Evolutionary conservation across 1,140 invertebrate genomes (phyloP), one percentile per base, ranked within the genome.

Genomic region (Odontomachus brunneus): DNA sequence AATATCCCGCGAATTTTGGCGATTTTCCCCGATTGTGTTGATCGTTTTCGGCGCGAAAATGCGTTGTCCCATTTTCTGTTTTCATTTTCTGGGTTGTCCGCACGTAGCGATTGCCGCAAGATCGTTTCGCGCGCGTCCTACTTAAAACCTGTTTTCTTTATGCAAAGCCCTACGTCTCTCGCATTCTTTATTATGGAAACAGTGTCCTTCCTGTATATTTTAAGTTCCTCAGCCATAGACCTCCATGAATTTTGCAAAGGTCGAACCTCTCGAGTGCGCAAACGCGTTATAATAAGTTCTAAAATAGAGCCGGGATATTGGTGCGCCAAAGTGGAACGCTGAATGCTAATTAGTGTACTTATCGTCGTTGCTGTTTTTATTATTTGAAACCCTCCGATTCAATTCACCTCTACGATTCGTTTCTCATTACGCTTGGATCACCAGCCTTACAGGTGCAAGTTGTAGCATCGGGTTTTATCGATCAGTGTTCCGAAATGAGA

Each of bases 211-310:
- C 22, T 80, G 38, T 57, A 59, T 80, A 59, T 80, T 59, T 71
- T 59, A 38, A 80, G 55, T 80, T 71, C 24, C 65, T n/a, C n/a
- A 55, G 33, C 44, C 19, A 44, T n/a, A 38, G 5, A 5, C 2
- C 9, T 44, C 14, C 22, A 80, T 80, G 75, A 80, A 80, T 80
- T 71, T 80, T 80, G 51, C 75, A 80, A 71, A 59, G 33, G 49
- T 26, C 38, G 33, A 57, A 44, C 69, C 63, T 53, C n/a, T 24
- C 7, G 7, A 55, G 69, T 57, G 51, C 14, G 9, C 14, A 19
- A 24, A n/a, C 19, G 19, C 66, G 26, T 12, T 14, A 14, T 24
- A 71, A 55, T 2, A 3, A 24, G 14, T 2, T 5, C 29, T 33
- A 55, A 67, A 57, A 48, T 44, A 38, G 9, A 67, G 26, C n/a